Base-by-base conservation (phyloP, 1,140 invertebrate species). In the Sinonovacula constricta region DNA sequence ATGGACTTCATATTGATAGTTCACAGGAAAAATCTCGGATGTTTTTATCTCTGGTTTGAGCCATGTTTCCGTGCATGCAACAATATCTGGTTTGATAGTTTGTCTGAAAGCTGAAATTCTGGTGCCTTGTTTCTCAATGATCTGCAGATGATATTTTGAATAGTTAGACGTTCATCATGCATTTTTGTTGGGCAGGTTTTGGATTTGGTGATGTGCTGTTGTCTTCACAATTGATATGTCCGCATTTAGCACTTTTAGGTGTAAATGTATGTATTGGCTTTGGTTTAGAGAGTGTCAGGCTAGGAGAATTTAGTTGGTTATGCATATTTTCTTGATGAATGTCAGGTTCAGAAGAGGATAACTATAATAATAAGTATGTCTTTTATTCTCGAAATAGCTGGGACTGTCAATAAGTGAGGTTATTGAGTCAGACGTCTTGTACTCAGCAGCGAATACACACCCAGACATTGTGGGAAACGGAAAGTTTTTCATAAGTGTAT, bases 21-120 rank as follows among this genome's bases (percentile, higher is more conserved):
- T 45, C 18, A 45, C 39, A 30, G 59, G 59, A 31, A 60, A 60
- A 26, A 60, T 60, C 7, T 60, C 59, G 12, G 59, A 60, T 3
- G 59, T 30, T 7, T 31, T n/a, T 60, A 12, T 60, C n/a, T 60
- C 59, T 60, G 59, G 59, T 60, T 49, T 67, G 36, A 67, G 65
- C 65, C 65, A 67, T 31, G 65, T 67, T 51, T 67, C 65, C 7
- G 65, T 67, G 30, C 59, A 60, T 28, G 14, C n/a, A 15, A 60
- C 30, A 31, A 31, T 30, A 31, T 60, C 59, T 30, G 30, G 30
- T 31, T 60, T 60, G 5, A 60, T 31, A 5, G 59, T 3, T 60
- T 7, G 3, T 28, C 18, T 30, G 31, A n/a, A 26, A 26, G 30
- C 26, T 60, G 59, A 7, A 60, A 30, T 26, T 30, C 59, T 5